phyloP scores from a whole-genome alignment of 2,888 invertebrate genomes.

The Xylocampa areola region DNA sequence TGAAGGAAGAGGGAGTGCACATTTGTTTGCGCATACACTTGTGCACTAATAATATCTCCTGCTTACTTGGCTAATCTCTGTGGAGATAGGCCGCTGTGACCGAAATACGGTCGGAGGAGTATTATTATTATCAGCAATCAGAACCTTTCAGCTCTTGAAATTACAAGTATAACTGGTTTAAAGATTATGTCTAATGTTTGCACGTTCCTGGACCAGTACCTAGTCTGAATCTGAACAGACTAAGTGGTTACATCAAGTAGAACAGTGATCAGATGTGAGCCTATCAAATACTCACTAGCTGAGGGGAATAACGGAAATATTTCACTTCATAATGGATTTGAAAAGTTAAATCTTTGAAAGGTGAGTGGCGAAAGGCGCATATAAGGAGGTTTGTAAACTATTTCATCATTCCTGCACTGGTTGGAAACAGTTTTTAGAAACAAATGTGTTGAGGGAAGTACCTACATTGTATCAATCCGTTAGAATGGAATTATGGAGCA shows the following conservation, averaged over 20 bases:
- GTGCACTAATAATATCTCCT: too few species aligned
- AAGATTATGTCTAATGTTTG: background rate
- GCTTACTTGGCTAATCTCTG: too few species aligned
- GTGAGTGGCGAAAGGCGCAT: constrained; percentile 1
- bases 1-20: too few species aligned
- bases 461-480: constrained; percentile 46
- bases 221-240: background rate
- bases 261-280: background rate
- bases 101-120: too few species aligned
- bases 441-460: constrained; percentile 32
- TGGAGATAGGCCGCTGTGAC: too few species aligned
- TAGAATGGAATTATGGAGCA: constrained; percentile 60
- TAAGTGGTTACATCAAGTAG: background rate
- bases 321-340: background rate
- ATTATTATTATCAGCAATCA: constrained; percentile 15
- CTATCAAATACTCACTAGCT: background rate
- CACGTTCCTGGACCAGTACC: background rate
- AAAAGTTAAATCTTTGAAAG: constrained; percentile 26
- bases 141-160: constrained; percentile 24
- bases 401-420: constrained; percentile 24
- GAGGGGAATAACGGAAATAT: background rate
- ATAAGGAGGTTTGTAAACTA: constrained; percentile 34
- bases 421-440: constrained; percentile 30
- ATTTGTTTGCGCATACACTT: too few species aligned
- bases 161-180: constrained; percentile 8